Conservation (phyloP, 2,113 vertebrate species). For the Cyanocitta stelleri region DNA sequence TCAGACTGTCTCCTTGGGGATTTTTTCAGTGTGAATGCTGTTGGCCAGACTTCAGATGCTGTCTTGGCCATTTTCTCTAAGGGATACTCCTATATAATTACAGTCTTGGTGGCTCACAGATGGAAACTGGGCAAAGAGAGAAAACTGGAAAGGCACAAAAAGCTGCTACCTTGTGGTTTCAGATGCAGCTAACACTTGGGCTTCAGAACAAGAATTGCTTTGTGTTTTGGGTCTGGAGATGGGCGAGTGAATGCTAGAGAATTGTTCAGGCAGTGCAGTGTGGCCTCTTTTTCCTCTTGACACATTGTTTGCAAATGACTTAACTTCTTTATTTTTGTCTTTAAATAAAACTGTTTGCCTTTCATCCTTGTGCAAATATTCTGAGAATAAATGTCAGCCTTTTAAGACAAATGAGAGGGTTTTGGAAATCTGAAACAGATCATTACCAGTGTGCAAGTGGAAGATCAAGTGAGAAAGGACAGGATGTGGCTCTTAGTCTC, state of each 20-base stretch:
- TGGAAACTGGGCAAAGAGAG: background rate
- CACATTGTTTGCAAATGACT: slow-evolving; percentile 6
- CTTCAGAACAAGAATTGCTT: background rate
- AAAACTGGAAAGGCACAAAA: background rate
- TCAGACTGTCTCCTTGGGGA: background rate
- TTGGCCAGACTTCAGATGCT: background rate
- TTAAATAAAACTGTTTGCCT: background rate
- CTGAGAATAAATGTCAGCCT: slow-evolving; percentile 13
- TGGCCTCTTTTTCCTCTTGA: background rate
- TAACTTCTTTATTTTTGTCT: background rate
- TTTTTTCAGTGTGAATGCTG: background rate
- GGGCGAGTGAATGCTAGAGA: background rate
- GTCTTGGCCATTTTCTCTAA: background rate
- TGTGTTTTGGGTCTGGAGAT: background rate
- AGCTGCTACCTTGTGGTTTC: background rate
- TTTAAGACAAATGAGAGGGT: background rate
- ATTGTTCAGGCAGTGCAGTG: background rate
- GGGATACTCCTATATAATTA: slow-evolving; percentile 24
- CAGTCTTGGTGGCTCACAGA: background rate
- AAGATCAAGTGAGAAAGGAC: background rate
- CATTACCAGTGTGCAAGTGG: background rate
- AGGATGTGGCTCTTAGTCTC: background rate
- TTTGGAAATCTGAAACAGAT: background rate
- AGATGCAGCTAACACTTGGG: background rate
- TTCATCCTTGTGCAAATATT: slow-evolving; percentile 3